A percentile compares a stretch with the other conserved stretches of the same genome.
Conservation (phyloP, 1,140 invertebrate genomes). For the Cydia splendana region DNA sequence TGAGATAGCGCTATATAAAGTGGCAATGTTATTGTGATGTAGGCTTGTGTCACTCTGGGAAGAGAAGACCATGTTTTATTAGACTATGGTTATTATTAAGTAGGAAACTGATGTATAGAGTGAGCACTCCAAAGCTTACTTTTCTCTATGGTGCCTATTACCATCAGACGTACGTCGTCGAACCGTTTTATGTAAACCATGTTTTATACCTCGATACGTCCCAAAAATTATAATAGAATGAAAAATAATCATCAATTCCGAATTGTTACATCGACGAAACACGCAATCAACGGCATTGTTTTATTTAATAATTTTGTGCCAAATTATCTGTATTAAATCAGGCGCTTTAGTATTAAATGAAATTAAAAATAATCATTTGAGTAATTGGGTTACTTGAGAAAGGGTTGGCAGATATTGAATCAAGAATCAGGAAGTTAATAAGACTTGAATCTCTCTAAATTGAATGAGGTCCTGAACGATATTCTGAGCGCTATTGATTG, state of each 20-base stretch:
- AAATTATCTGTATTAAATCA: conserved; percentile 6
- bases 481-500: conserved; percentile 5
- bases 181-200: too few species aligned
- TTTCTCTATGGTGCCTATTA: too few species aligned
- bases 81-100: too few species aligned
- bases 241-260: not conserved
- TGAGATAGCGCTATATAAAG: too few species aligned
- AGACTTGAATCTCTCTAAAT: conserved; percentile 9
- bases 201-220: not conserved
- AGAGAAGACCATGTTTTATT: too few species aligned
- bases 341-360: not conserved
- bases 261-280: not conserved
- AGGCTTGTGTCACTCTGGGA: too few species aligned
- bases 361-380: conserved; percentile 19
- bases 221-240: not conserved
- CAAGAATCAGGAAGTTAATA: conserved; percentile 11
- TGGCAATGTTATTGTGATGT: too few species aligned
- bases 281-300: not conserved
- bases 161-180: too few species aligned
- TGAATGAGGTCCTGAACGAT: not conserved
- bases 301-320: not conserved
- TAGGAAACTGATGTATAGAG: too few species aligned
- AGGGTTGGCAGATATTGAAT: not conserved
- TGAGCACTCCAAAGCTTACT: too few species aligned
- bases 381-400: conserved; percentile 23